A percentile compares a stretch with the other conserved stretches of the same genome.
These are phyloP conservation scores for Candoia aspera DNA, from an alignment of 2,113 vertebrate genomes.

Conservation along the genomic window DNA sequence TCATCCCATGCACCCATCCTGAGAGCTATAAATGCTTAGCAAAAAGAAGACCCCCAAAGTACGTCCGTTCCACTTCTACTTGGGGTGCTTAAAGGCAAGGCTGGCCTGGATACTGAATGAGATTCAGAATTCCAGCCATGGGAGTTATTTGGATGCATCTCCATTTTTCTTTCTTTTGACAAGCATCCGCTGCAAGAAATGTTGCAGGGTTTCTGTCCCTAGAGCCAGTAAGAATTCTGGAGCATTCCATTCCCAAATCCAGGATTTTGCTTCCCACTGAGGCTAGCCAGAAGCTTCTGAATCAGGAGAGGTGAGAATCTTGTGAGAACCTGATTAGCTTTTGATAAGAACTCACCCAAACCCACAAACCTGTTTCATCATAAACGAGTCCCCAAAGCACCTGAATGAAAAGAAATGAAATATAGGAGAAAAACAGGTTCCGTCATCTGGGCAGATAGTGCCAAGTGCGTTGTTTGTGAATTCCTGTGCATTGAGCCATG, in stretches of 20 bases:
- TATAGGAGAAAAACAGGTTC: neutral
- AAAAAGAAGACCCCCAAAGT: neutral
- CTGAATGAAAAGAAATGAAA: neutral
- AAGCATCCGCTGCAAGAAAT: neutral
- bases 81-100: neutral
- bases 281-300: neutral
- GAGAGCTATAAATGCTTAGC: neutral
- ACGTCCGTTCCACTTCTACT: neutral
- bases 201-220: neutral
- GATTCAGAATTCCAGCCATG: neutral
- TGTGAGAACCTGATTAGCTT: neutral
- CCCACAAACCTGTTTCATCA: neutral
- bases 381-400: neutral
- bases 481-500: neutral
- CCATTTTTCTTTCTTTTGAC: neutral
- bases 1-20: neutral
- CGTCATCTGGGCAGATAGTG: neutral
- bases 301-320: neutral
- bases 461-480: neutral
- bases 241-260: neutral
- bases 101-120: neutral
- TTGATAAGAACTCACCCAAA: neutral
- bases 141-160: neutral
- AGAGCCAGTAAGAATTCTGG: neutral
- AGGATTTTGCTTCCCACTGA: neutral